Evolutionary conservation across 1,140 invertebrate genomes (phyloP).

Genomic region (Ostrea denselamellosa): DNA sequence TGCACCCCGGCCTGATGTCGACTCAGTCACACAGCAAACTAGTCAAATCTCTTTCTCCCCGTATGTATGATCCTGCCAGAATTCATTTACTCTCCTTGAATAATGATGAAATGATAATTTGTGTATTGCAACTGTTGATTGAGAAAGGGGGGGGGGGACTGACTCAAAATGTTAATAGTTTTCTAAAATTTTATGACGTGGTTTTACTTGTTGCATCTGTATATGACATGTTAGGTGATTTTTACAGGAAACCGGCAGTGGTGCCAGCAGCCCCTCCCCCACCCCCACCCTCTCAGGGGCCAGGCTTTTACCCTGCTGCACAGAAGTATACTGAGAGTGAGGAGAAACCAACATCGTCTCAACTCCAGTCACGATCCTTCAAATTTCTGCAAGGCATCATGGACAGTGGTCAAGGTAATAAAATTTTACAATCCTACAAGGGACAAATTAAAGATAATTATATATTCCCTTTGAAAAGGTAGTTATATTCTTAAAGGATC

Average conservation of each 20-base stretch:
- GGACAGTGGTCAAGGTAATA: constrained; percentile 76
- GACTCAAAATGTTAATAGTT: too few species aligned
- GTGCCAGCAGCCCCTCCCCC: not conserved
- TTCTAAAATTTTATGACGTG: too few species aligned
- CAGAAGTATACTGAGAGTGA: constrained; percentile 72
- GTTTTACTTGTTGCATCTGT: not conserved
- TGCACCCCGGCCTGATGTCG: constrained; percentile 51
- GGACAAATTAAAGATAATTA: too few species aligned
- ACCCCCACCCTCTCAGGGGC: constrained; percentile 43
- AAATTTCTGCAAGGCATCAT: constrained; percentile 76
- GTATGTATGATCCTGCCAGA: not conserved
- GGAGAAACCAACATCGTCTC: constrained; percentile 59
- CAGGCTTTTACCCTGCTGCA: constrained; percentile 48
- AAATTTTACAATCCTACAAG: not conserved
- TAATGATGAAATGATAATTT: not conserved
- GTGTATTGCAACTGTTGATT: not conserved
- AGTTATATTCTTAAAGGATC: too few species aligned
- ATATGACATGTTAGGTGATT: not conserved
- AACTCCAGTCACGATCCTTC: constrained; percentile 76
- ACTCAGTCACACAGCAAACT: constrained; percentile 64
- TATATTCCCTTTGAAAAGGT: too few species aligned
- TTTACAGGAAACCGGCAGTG: constrained; percentile 13
- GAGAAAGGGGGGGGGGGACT: not conserved
- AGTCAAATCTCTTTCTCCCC: constrained; percentile 65
- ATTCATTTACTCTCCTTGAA: not conserved